Percentiles rank a stretch among this genome's conserved stretches.
phyloP scores from a whole-genome alignment of 1,140 invertebrate genomes.

The Dolichoris vasculosae region DNA sequence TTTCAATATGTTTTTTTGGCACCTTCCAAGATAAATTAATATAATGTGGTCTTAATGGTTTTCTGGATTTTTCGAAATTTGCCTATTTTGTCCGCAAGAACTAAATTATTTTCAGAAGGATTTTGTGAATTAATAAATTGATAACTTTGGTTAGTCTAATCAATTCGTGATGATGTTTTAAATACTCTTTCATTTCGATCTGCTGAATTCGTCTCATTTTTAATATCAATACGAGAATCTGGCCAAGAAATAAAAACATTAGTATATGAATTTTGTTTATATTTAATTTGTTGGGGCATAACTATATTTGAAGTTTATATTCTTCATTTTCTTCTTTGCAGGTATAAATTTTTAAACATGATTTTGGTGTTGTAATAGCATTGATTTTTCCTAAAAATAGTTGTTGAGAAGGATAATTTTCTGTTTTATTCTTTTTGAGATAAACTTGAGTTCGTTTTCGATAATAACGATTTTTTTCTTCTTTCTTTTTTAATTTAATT shows the following conservation, averaged over 20 bases:
- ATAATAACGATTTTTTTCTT: too few species aligned
- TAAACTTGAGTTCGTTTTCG: constrained; percentile 30
- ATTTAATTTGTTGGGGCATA: constrained; percentile 54
- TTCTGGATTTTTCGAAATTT: constrained; percentile 64
- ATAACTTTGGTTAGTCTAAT: constrained; percentile 40
- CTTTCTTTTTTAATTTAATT: constrained; percentile 46
- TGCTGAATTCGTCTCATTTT: not conserved
- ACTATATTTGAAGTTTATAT: constrained; percentile 29
- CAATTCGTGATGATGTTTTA: not conserved
- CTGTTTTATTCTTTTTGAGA: constrained; percentile 10
- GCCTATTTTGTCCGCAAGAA: constrained; percentile 66
- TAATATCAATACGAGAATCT: not conserved
- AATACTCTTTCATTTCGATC: not conserved
- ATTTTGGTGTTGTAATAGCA: not conserved
- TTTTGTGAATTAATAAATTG: constrained; percentile 61
- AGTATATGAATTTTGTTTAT: constrained; percentile 59
- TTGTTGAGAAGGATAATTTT: constrained; percentile 17
- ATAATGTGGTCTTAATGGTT: constrained; percentile 57
- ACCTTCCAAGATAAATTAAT: constrained; percentile 58
- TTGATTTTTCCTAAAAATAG: not conserved
- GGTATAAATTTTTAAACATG: constrained; percentile 13
- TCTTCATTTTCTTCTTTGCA: constrained; percentile 8
- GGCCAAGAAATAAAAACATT: constrained; percentile 29
- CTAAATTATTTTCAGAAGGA: constrained; percentile 61
- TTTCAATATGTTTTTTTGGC: constrained; percentile 67